Evolutionary conservation across 2,797 vertebrate species (phyloP).

Genomic region (Eptatretus atami): DNA sequence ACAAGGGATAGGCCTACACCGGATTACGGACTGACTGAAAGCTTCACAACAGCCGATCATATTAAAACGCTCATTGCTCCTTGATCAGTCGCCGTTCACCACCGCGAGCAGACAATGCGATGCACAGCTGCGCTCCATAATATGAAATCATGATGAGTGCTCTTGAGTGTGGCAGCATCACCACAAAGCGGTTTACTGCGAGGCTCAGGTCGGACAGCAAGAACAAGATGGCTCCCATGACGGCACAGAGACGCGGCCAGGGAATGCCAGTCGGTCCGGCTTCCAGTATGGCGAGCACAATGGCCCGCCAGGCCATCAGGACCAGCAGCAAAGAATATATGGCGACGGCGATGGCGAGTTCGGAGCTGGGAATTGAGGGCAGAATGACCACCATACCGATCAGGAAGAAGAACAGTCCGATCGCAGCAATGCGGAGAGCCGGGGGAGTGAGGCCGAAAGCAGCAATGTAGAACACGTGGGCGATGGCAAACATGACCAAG

Average conservation of each 20-base stretch:
- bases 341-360: constrained; percentile 16
- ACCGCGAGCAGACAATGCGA: constrained; percentile 13
- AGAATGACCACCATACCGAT: constrained; percentile 10
- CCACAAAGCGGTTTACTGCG: constrained; percentile 21
- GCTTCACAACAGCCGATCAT: too few species aligned
- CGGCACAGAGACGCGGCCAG: constrained; percentile 5
- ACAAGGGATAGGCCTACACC: too few species aligned
- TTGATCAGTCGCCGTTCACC: too few species aligned
- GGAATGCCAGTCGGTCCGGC: constrained; percentile 12
- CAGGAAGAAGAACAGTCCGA: neutral
- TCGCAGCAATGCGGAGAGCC: neutral
- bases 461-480: constrained; percentile 16
- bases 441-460: constrained; percentile 11
- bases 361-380: constrained; percentile 10
- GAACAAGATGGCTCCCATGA: constrained; percentile 23
- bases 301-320: constrained; percentile 18
- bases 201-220: constrained; percentile 26
- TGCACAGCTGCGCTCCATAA: constrained; percentile 33
- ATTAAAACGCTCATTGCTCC: too few species aligned
- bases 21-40: too few species aligned
- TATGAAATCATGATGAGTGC: constrained; percentile 31
- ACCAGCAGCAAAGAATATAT: constrained; percentile 19
- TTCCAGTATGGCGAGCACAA: too few species aligned
- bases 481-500: constrained; percentile 25
- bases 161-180: constrained; percentile 9